Percentiles rank a stretch among this genome's conserved stretches.
Conservation (phyloP, 53 echinoderm and acorn worm species). For the Paracentrotus lividus region DNA sequence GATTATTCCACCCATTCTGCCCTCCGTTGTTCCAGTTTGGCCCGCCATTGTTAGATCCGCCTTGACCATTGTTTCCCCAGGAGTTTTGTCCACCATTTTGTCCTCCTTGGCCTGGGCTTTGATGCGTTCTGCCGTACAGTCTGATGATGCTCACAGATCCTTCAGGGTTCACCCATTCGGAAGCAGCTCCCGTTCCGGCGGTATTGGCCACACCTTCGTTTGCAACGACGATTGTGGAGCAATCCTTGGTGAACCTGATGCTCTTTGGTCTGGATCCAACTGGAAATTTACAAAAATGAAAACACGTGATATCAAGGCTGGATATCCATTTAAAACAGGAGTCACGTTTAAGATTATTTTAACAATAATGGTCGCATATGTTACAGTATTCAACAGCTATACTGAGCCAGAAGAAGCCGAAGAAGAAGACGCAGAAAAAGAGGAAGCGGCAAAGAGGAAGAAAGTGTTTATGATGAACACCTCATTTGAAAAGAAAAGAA, state of each 20-base stretch:
- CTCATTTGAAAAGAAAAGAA: no score
- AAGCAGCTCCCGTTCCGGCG: slow-evolving; percentile 25
- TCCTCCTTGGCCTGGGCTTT: neutral
- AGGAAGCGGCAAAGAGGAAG: neutral
- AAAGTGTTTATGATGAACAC: neutral
- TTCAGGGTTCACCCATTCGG: slow-evolving; percentile 73
- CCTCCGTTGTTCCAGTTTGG: slow-evolving; percentile 50
- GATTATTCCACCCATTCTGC: neutral
- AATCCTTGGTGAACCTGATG: slow-evolving; percentile 80
- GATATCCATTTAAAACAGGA: neutral
- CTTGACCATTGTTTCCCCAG: neutral
- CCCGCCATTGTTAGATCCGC: neutral
- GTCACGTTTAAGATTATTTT: neutral
- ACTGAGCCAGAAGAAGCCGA: neutral
- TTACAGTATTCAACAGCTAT: neutral
- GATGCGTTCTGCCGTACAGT: slow-evolving; percentile 44
- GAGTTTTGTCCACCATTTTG: no score
- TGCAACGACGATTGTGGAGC: slow-evolving; percentile 77
- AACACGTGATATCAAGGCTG: neutral
- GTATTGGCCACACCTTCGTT: slow-evolving; percentile 74
- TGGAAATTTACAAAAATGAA: neutral
- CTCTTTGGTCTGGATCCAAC: slow-evolving; percentile 82
- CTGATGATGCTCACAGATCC: slow-evolving; percentile 76
- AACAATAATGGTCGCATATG: neutral
- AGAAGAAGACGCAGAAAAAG: no score